A percentile compares a stretch with the other conserved stretches of the same genome.
Conservation (phyloP, 2,113 vertebrate genomes). For the Fulica atra region DNA sequence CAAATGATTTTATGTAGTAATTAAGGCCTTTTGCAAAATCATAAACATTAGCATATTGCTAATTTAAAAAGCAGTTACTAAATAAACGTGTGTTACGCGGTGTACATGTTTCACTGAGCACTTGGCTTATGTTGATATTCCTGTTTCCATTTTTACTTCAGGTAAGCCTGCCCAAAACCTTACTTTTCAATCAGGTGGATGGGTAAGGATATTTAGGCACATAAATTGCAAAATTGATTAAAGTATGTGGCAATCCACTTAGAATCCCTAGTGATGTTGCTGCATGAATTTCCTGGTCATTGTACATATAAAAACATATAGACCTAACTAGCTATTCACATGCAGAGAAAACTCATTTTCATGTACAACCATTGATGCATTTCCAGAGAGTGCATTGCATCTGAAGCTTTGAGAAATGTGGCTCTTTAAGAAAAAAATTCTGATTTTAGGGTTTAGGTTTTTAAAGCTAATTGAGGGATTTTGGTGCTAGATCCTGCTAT, state of each 20-base stretch:
- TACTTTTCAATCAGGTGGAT: neutral
- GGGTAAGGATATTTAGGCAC: neutral
- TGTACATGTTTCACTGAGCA: neutral
- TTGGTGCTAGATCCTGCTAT: neutral
- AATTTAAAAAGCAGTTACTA: neutral
- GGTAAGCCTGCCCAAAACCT: neutral
- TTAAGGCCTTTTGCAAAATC: neutral
- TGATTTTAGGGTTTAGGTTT: neutral
- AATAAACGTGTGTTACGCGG: neutral
- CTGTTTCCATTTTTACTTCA: conserved; percentile 35
- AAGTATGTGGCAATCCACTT: neutral
- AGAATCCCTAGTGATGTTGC: neutral
- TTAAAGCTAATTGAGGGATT: neutral
- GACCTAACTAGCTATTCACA: neutral
- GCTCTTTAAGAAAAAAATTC: neutral
- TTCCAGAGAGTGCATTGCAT: neutral
- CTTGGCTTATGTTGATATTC: neutral
- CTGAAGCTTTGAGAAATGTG: neutral
- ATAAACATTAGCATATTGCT: neutral
- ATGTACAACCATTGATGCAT: neutral
- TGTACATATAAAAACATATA: neutral
- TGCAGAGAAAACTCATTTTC: neutral
- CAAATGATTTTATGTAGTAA: neutral
- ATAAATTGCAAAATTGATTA: neutral
- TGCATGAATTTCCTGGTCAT: neutral